Conservation (phyloP, 2,113 vertebrate genomes). For the Pseudorhombus dupliciocellatus region DNA sequence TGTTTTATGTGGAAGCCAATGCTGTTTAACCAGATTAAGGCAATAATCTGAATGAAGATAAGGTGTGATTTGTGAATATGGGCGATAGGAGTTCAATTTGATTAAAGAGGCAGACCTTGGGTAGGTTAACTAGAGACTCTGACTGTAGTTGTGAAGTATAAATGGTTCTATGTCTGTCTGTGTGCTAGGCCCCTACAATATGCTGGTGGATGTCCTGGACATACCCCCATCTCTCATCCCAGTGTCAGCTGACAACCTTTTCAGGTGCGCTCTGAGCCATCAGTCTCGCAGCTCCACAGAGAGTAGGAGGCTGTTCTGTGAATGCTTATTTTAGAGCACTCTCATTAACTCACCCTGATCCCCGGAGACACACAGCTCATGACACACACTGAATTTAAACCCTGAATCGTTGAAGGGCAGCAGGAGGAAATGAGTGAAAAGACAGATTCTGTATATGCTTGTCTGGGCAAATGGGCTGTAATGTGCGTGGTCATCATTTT, state of each 20-base stretch:
- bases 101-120: too few relatives aligned
- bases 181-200: neutral
- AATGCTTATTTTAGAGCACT: slow-evolving; percentile 74
- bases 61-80: too few relatives aligned
- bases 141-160: too few relatives aligned
- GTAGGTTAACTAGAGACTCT: too few relatives aligned
- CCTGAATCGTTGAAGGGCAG: slow-evolving; percentile 23
- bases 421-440: neutral
- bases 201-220: too few relatives aligned
- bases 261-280: neutral
- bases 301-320: slow-evolving; percentile 46
- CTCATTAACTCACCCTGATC: slow-evolving; percentile 72
- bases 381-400: slow-evolving; percentile 8
- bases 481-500: neutral
- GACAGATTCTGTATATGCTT: neutral
- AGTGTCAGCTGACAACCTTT: slow-evolving; percentile 4
- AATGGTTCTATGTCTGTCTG: neutral
- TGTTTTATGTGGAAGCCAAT: too few relatives aligned
- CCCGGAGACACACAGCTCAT: slow-evolving; percentile 25
- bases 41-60: too few relatives aligned
- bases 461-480: neutral
- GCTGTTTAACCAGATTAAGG: too few relatives aligned
- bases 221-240: too few relatives aligned
- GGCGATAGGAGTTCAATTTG: too few relatives aligned
- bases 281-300: slow-evolving; percentile 21